Evolutionary conservation across 2,888 invertebrate species (phyloP), one percentile per base, ranked within the genome.

Genomic region (Sarcophaga rosellei): DNA sequence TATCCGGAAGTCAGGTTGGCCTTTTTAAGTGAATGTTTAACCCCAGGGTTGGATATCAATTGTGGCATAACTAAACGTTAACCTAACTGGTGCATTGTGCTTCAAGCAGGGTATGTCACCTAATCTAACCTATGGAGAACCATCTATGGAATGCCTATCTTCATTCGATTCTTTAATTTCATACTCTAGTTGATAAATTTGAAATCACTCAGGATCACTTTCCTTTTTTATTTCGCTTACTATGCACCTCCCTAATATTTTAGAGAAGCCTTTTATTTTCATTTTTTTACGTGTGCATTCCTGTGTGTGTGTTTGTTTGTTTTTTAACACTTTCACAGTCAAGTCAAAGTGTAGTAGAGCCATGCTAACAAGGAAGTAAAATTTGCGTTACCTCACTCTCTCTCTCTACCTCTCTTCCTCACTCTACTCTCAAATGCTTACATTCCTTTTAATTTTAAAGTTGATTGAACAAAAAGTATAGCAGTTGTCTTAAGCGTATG

Each of bases 291-390:
- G 23, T 20, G 8, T 35, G 8, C 44, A n/a, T n/a, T 4, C 20
- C 10, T 61, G 15, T 75, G 6, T 53, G 15, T 17, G 12, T 53
- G 17, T 72, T 68, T 83, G 68, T 59, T 76, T 66, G 53, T 21
- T 66, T 79, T 17, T 15, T 81, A 78, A 77, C 86, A 84, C 84
- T 86, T 79, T 81, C 86, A 86, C 86, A 86, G 86, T 84, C 86
- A 81, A 84, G 81, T 86, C 84, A 84, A 78, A 78, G 70, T 84
- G 84, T 84, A 47, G 69, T 17, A 15, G 66, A 66, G 77, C 72
- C 62, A 74, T 84, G 81, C 84, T 78, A 86, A 86, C 86, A 84
- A 86, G 86, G 86, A 86, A 86, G 84, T 78, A 75, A 77, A 86
- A 53, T 53, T 53, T 53, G 17, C 63, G 44, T 59, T 45, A 21